phyloP scores from a whole-genome alignment of 1,140 invertebrate species.

The Oncopodura yosiiana region DNA sequence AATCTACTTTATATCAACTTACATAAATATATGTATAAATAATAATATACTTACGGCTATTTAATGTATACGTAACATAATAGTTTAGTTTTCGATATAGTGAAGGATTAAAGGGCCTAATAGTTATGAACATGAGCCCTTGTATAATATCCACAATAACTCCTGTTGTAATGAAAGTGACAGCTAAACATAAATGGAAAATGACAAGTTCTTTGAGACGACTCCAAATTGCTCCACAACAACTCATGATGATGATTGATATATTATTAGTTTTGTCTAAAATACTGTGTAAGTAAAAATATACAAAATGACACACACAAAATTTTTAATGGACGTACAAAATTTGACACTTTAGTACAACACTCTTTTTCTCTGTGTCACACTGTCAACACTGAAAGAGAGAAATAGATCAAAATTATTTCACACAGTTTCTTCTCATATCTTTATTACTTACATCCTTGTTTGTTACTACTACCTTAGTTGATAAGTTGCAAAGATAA shows the following conservation, averaged over 20 bases:
- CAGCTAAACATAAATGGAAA: constrained; percentile 69
- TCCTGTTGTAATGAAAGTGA: constrained; percentile 81
- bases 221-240: constrained; percentile 2
- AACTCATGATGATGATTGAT: constrained; percentile 5
- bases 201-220: constrained; percentile 39
- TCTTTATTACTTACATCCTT: too few relatives aligned
- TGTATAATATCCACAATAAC: constrained; percentile 75
- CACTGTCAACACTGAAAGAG: too few relatives aligned
- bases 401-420: too few relatives aligned
- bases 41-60: constrained; percentile 68
- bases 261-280: too few relatives aligned
- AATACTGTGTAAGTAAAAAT: too few relatives aligned
- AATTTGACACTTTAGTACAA: too few relatives aligned
- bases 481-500: too few relatives aligned
- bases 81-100: constrained; percentile 83
- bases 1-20: background rate
- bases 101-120: constrained; percentile 62
- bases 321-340: too few relatives aligned
- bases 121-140: constrained; percentile 58
- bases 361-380: too few relatives aligned
- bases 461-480: too few relatives aligned
- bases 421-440: too few relatives aligned
- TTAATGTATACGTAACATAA: constrained; percentile 77
- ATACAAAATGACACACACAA: too few relatives aligned
- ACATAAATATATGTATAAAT: constrained; percentile 3